Evolutionary conservation across 2,113 vertebrate genomes (phyloP).

Genomic region (Alligator sinensis): DNA sequence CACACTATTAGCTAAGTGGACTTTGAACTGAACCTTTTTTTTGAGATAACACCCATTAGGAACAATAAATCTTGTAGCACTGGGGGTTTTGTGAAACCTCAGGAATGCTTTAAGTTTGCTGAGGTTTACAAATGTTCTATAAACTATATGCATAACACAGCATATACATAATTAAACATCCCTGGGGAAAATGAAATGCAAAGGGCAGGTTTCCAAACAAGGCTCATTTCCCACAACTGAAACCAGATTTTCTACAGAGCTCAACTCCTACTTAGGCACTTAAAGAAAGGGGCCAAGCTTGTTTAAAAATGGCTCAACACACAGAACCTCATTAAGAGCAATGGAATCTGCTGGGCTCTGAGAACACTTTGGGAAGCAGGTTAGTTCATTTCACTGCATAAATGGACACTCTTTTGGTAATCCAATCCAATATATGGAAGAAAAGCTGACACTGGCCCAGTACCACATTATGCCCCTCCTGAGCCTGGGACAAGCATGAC

Average conservation of each 20-base stretch:
- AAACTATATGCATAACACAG: neutral
- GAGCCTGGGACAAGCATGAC: neutral
- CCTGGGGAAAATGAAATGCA: neutral
- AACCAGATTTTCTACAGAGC: neutral
- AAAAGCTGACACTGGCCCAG: neutral
- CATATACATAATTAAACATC: fast-evolving
- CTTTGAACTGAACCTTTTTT: neutral
- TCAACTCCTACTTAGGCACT: neutral
- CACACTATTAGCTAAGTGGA: neutral
- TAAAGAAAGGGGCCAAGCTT: constrained; percentile 4
- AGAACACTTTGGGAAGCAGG: constrained; percentile 5
- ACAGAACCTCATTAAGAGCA: neutral
- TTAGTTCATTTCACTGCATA: neutral
- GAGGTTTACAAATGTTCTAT: neutral
- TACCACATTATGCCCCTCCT: neutral
- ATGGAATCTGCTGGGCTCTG: neutral
- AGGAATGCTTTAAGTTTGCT: neutral
- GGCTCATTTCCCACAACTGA: neutral
- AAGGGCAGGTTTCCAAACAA: neutral
- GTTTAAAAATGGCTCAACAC: neutral
- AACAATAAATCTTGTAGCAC: neutral
- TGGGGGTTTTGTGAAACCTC: neutral
- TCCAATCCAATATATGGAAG: neutral
- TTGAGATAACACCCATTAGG: neutral
- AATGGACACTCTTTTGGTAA: neutral